Evolutionary conservation across 2,797 vertebrate genomes (phyloP), one percentile per base, ranked within the genome.

Genomic region (Parambassis ranga): DNA sequence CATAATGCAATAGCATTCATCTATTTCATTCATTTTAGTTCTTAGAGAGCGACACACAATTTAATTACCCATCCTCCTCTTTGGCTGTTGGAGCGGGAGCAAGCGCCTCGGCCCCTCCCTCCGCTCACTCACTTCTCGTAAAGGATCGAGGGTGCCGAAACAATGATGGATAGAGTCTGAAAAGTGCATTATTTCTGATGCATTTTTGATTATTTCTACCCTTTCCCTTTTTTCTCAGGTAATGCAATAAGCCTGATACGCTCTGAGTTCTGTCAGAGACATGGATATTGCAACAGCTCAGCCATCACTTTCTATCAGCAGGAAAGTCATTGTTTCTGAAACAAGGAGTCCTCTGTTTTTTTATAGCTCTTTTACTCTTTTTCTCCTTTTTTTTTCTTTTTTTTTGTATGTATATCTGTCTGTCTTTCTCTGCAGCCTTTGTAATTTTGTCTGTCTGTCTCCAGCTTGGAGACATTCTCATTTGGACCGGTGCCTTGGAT

Each of bases 141-240:
- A 91, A 91, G 86, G 87, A 92, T 86, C 36, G 77, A 86, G 85
- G 86, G 90, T 91, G 90, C 81, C 67, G 91, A 92, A 91, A 91
- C 87, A 90, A 91, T 93, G 92, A 92, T 92, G 91, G 91, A 92
- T 92, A 91, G 89, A 92, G 88, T 93, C 90, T 91, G 92, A 92
- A 92, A 92, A 93, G 87, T 90, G 86, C 90, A 92, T 92, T 91
- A 91, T 91, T 92, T 89, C 88, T 89, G 90, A 90, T 92, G 89
- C 89, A 90, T 92, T 91, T 91, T 89, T 91, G 87, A 91, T 91
- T 91, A 90, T 92, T 93, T 92, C 87, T 89, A 89, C 85, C 88
- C 80, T 83, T 87, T 86, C 81, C 82, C 74, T 82, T 89, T 86
- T 83, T 85, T 85, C 65, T 48, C 72, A 82, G 80, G 81, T 91